phyloP scores from a whole-genome alignment of 2,888 invertebrate species.

The Scaptomyza flava region DNA sequence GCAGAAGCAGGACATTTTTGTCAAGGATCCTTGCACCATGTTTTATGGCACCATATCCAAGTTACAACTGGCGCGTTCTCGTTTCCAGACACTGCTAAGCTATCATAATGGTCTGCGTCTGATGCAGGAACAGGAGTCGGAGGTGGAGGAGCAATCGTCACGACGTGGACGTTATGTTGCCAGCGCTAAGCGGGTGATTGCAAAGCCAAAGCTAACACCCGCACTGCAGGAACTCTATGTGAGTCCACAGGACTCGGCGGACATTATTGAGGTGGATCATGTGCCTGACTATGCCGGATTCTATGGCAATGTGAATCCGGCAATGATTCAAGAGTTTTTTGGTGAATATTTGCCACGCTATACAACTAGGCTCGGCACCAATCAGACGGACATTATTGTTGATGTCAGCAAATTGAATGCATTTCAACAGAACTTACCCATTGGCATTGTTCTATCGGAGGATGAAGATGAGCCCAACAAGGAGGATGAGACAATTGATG shows the following conservation, averaged over 20 bases:
- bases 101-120: conserved; percentile 31
- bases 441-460: conserved; percentile 51
- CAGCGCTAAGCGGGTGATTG: conserved; percentile 2
- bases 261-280: conserved; percentile 16
- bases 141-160: conserved; percentile 11
- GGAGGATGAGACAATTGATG: neutral
- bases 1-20: neutral
- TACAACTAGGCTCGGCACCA: conserved; percentile 36
- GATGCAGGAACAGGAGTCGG: conserved; percentile 27
- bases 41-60: neutral
- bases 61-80: conserved; percentile 43
- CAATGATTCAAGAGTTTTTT: conserved; percentile 47
- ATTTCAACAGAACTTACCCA: conserved; percentile 67
- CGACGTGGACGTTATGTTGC: conserved; percentile 42
- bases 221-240: conserved; percentile 26
- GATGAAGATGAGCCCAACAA: conserved; percentile 37
- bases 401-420: conserved; percentile 48
- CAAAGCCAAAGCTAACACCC: conserved; percentile 2
- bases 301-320: conserved; percentile 42
- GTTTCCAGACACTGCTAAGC: conserved; percentile 28
- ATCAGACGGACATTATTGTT: conserved; percentile 55
- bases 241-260: conserved; percentile 49
- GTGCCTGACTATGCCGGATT: conserved; percentile 58
- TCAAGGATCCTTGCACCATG: neutral
- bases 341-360: conserved; percentile 58